Base-by-base conservation (phyloP, 2,888 invertebrate genomes). In the Drosophila engyochracea region DNA sequence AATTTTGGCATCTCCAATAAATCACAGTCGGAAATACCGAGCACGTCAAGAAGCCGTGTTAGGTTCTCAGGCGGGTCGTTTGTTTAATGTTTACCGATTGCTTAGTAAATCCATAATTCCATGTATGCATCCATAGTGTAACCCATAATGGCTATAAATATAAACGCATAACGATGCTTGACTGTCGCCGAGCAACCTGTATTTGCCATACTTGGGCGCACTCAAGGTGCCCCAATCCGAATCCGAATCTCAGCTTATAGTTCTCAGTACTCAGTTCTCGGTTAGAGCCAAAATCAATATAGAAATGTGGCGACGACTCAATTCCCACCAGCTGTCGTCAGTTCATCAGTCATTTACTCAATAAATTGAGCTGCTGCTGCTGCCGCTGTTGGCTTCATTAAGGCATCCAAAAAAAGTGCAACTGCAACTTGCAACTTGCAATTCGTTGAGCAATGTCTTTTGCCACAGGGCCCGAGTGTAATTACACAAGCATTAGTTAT, bases 301-400 rank as follows among this genome's bases (percentile, higher is more conserved):
- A 62, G 67, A 64, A 54, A 44, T 16, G 44, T 49, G 25, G 70
- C 72, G 53, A 74, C 80, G 72, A 78, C 75, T 83, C 71, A 81
- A 87, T 87, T 87, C 86, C 90, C 86, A 87, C 90, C 69, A 74
- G 72, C 74, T 85, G 86, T 83, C 79, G 74, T 47, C 31, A 66
- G 67, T 54, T 74, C 89, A 86, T 78, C 91, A 85, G 79, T 87
- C 83, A 89, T 76, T 85, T 77, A 80, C 78, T 85, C 90, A 90
- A 90, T 88, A 90, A 88, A 90, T 88, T 90, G 83, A 75, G 74
- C 71, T 74, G 82, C 54, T 69, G 63, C 61, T 67, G 63, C 65
- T 79, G 73, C 83, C 59, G 52, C 28, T n/a, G 28, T 19, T 30
- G 52, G 85, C 82, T 90, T 90, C 89, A 90, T 89, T 87, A 87